Conservation (phyloP, 2,797 vertebrate genomes). For the Parambassis ranga region DNA sequence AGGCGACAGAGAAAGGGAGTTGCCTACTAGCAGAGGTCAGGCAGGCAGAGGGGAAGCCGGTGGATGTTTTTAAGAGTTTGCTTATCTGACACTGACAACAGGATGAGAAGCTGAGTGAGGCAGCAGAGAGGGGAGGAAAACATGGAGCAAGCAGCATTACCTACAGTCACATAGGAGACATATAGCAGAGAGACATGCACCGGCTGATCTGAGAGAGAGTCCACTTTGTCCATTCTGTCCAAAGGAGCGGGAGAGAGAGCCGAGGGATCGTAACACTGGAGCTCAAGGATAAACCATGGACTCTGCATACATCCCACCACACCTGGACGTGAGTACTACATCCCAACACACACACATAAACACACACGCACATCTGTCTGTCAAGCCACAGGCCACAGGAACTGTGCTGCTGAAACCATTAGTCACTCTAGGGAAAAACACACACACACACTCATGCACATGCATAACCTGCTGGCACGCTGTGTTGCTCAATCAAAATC, state of each 20-base stretch:
- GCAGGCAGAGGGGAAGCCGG: slow-evolving; percentile 57
- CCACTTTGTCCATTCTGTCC: slow-evolving; percentile 67
- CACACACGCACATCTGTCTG: slow-evolving; percentile 27
- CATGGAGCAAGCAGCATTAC: slow-evolving; percentile 61
- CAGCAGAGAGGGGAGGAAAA: slow-evolving; percentile 43
- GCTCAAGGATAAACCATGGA: slow-evolving; percentile 87
- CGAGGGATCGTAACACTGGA: slow-evolving; percentile 85
- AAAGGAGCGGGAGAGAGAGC: slow-evolving; percentile 73
- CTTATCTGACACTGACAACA: slow-evolving; percentile 79
- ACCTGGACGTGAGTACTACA: slow-evolving; percentile 83
- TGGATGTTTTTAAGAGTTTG: slow-evolving; percentile 72
- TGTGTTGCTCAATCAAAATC: slow-evolving; percentile 66
- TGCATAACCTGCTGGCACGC: slow-evolving; percentile 45
- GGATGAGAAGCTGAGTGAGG: slow-evolving; percentile 76
- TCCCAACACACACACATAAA: slow-evolving; percentile 33
- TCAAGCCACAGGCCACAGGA: slow-evolving; percentile 65
- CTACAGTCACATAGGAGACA: slow-evolving; percentile 40
- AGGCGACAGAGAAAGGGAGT: slow-evolving; percentile 62
- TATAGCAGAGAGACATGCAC: slow-evolving; percentile 38
- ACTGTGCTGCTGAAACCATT: slow-evolving; percentile 75
- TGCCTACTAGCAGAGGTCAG: slow-evolving; percentile 59
- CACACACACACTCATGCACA: slow-evolving; percentile 33
- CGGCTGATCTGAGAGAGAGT: slow-evolving; percentile 54
- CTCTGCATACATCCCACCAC: slow-evolving; percentile 82
- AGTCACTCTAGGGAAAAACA: slow-evolving; percentile 65